Conservation (phyloP, 2,797 vertebrate species). For the Cheirogaleus major region DNA sequence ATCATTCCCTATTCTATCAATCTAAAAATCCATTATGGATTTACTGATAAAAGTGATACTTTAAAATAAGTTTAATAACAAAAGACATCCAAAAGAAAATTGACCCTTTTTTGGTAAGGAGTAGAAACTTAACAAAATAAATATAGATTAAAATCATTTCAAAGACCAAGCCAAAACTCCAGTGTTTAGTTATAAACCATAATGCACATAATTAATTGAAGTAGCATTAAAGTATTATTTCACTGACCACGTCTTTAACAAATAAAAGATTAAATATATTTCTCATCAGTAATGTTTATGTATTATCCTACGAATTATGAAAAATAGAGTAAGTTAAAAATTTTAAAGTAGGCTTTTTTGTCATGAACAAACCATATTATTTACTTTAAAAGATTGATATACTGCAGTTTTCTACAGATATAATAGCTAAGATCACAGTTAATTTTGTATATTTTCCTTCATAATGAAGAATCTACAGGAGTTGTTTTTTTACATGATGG, state of each 20-base stretch:
- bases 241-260: slow-evolving; percentile 17
- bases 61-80: slow-evolving; percentile 27
- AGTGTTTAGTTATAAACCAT: slow-evolving; percentile 45
- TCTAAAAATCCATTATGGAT: slow-evolving; percentile 18
- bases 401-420: not conserved
- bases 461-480: not conserved
- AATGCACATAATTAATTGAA: not conserved
- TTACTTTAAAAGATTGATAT: not conserved
- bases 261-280: slow-evolving; percentile 51
- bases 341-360: not conserved
- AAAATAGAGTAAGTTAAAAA: slow-evolving; percentile 3
- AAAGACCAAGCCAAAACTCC: slow-evolving; percentile 54
- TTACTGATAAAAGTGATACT: slow-evolving; percentile 21
- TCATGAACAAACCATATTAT: not conserved
- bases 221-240: not conserved
- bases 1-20: not conserved
- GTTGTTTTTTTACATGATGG: not conserved
- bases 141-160: slow-evolving; percentile 16
- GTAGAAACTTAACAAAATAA: slow-evolving; percentile 50
- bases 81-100: slow-evolving; percentile 28
- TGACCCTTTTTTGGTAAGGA: not conserved
- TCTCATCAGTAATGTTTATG: not conserved
- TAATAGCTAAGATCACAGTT: not conserved
- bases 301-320: not conserved
- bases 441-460: not conserved